Percentiles rank a stretch among this genome's conserved stretches.
Evolutionary conservation across 2,797 vertebrate genomes (phyloP).

Genomic region (Danionella dracula): DNA sequence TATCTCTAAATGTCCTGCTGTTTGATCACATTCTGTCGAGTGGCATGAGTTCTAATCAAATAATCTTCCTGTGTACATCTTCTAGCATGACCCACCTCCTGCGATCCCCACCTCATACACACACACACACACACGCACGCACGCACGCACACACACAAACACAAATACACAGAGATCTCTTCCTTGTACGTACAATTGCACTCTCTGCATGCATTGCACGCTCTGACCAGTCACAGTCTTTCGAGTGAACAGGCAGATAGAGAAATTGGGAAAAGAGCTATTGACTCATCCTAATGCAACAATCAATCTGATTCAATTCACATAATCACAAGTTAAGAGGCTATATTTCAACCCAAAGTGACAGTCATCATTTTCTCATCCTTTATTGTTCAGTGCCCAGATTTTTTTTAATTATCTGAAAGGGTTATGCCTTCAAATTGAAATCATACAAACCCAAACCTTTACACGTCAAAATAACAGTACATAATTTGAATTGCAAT

Average conservation of each 20-base stretch:
- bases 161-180: constrained; percentile 67
- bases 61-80: constrained; percentile 99
- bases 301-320: constrained; percentile 8
- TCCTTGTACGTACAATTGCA: constrained; percentile 64
- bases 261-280: constrained; percentile 20
- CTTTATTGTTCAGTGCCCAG: no score
- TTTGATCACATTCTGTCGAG: constrained; percentile 99
- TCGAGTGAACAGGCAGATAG: constrained; percentile 73
- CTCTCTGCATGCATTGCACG: constrained; percentile 79
- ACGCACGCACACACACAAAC: constrained; percentile 78
- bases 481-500: no score
- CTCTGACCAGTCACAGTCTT: constrained; percentile 67
- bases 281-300: constrained; percentile 13
- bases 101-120: constrained; percentile 89
- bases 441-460: no score
- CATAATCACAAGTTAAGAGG: not conserved
- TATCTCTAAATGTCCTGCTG: constrained; percentile 99
- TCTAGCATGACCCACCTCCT: constrained; percentile 99
- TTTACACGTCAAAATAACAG: no score
- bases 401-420: not conserved
- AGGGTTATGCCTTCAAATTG: no score
- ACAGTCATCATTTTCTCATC: no score
- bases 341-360: not conserved
- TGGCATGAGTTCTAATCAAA: constrained; percentile 99
- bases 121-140: constrained; percentile 64